A percentile compares a stretch with the other conserved stretches of the same genome.
These are phyloP conservation scores for Mesorhabditis spiculigera DNA, from an alignment of 2,888 invertebrate species.

Conservation along the genomic window DNA sequence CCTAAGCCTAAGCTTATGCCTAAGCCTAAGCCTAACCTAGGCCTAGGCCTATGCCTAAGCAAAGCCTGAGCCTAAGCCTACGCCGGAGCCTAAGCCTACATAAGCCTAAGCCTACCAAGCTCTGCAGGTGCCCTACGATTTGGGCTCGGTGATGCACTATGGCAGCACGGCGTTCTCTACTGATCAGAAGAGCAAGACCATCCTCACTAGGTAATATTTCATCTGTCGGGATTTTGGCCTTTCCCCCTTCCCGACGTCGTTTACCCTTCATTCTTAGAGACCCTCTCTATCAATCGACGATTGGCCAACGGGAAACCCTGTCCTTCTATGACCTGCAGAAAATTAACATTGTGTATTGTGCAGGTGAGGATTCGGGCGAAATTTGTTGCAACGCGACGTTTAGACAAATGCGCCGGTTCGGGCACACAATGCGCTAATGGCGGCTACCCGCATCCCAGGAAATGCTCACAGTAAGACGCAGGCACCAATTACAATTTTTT, in stretches of 20 bases:
- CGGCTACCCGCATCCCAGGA: conserved; percentile 52
- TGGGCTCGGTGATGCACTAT: conserved; percentile 56
- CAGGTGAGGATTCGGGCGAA: conserved; percentile 29
- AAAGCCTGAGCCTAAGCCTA: conserved; percentile 5
- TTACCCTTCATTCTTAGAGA: conserved; percentile 21
- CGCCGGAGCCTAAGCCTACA: conserved; percentile 7
- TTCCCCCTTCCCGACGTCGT: too few relatives aligned
- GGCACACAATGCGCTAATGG: conserved; percentile 46
- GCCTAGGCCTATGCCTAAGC: conserved; percentile 5
- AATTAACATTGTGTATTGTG: conserved; percentile 55
- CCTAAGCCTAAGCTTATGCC: neutral
- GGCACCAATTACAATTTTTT: neutral
- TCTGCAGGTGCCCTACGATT: conserved; percentile 51
- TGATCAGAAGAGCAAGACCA: conserved; percentile 50
- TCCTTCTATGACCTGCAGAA: conserved; percentile 52
- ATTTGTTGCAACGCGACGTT: conserved; percentile 6
- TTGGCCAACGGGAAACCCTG: conserved; percentile 55
- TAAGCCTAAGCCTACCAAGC: conserved; percentile 14
- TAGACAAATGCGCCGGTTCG: conserved; percentile 27
- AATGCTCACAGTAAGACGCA: conserved; percentile 23
- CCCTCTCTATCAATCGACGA: conserved; percentile 51
- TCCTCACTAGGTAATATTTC: conserved; percentile 42
- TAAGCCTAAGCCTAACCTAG: neutral
- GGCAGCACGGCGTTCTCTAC: conserved; percentile 54
- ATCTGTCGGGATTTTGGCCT: neutral